Conservation (phyloP, 2,888 invertebrate species). For the Axea sp. region DNA sequence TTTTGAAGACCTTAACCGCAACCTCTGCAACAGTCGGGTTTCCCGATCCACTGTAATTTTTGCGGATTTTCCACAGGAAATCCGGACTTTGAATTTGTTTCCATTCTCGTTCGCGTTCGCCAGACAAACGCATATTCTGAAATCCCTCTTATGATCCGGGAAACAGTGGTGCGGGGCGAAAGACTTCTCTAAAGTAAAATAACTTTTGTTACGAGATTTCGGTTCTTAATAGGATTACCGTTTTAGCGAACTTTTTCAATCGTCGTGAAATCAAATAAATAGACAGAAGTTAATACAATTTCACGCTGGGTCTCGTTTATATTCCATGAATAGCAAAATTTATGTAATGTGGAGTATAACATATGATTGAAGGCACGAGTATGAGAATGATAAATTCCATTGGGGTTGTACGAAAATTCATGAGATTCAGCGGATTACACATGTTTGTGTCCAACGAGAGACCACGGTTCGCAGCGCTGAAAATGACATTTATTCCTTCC, state of each 20-base stretch:
- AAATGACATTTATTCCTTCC: slow-evolving; percentile 58
- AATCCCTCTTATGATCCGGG: slow-evolving; percentile 54
- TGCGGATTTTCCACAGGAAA: slow-evolving; percentile 66
- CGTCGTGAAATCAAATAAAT: slow-evolving; percentile 42
- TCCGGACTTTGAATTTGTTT: slow-evolving; percentile 63
- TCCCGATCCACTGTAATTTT: slow-evolving; percentile 58
- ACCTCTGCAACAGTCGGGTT: slow-evolving; percentile 22
- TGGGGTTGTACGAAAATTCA: slow-evolving; percentile 60
- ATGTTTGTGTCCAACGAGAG: slow-evolving; percentile 57
- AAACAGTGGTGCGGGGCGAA: slow-evolving; percentile 25
- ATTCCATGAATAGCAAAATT: slow-evolving; percentile 60
- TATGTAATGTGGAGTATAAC: slow-evolving; percentile 52
- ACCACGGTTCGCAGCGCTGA: slow-evolving; percentile 35
- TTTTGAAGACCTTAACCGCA: slow-evolving; percentile 30
- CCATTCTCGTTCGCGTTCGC: slow-evolving; percentile 35
- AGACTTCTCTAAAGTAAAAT: slow-evolving; percentile 52
- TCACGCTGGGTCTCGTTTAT: slow-evolving; percentile 43
- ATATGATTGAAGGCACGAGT: slow-evolving; percentile 60
- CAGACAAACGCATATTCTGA: slow-evolving; percentile 38
- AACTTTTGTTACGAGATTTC: slow-evolving; percentile 51
- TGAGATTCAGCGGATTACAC: slow-evolving; percentile 62
- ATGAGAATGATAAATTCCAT: slow-evolving; percentile 60
- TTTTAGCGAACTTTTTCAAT: slow-evolving; percentile 55
- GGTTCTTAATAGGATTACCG: slow-evolving; percentile 56
- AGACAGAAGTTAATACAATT: slow-evolving; percentile 39